These are phyloP conservation scores for Cephonodes hylas DNA, from an alignment of 2,888 invertebrate genomes.

Conservation along the genomic window DNA sequence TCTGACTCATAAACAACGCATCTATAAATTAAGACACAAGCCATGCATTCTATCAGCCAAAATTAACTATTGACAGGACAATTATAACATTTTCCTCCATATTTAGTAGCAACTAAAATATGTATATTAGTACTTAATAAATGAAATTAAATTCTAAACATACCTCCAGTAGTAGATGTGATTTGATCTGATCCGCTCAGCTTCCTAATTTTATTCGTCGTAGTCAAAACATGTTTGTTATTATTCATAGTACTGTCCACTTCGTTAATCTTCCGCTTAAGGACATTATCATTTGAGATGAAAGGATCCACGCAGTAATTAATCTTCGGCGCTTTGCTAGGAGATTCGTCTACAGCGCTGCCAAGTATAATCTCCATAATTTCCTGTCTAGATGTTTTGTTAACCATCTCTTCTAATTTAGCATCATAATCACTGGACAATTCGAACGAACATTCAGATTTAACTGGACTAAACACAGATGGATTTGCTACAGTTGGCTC, in stretches of 20 bases:
- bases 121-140: no score
- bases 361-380: constrained; percentile 78
- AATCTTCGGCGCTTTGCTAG: constrained; percentile 60
- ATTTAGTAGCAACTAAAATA: no score
- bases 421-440: constrained; percentile 68
- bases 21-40: no score
- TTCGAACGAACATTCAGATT: constrained; percentile 73
- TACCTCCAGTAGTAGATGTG: constrained; percentile 71
- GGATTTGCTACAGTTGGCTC: constrained; percentile 26
- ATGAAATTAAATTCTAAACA: constrained; percentile 18
- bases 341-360: constrained; percentile 48
- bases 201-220: constrained; percentile 61
- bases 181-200: constrained; percentile 69
- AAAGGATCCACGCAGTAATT: constrained; percentile 61
- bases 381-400: constrained; percentile 68
- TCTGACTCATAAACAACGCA: no score
- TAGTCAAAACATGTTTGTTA: constrained; percentile 57
- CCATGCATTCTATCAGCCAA: no score
- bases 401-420: constrained; percentile 71
- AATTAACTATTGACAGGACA: no score
- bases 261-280: constrained; percentile 58
- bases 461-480: constrained; percentile 61
- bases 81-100: no score
- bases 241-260: constrained; percentile 58
- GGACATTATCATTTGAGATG: constrained; percentile 44